A percentile compares a stretch with the other conserved stretches of the same genome.
Conservation (phyloP, 2,113 vertebrate genomes). For the Ophthalmolycus amberensis region DNA sequence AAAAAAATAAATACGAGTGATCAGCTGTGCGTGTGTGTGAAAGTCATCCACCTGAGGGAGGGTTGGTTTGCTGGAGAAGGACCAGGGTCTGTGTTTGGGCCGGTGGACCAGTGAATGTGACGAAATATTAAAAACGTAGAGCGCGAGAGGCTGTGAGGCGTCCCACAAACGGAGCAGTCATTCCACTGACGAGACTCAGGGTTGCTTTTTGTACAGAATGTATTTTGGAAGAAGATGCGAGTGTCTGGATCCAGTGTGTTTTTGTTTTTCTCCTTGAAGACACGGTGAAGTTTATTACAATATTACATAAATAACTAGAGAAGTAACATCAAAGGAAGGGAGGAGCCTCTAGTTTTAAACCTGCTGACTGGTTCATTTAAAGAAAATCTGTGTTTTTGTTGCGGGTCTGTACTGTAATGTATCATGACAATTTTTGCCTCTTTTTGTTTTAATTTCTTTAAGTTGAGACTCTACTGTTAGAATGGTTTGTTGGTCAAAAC, state of each 20-base stretch:
- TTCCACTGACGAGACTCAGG: slow-evolving; percentile 76
- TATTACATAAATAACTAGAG: not conserved
- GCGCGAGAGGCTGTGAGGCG: not conserved
- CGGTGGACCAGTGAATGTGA: slow-evolving; percentile 25
- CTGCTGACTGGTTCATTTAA: not conserved
- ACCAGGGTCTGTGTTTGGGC: slow-evolving; percentile 24
- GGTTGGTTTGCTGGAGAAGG: slow-evolving; percentile 21
- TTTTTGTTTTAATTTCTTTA: slow-evolving; percentile 5
- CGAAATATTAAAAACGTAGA: not conserved
- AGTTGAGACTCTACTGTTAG: not conserved
- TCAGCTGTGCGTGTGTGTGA: slow-evolving; percentile 6
- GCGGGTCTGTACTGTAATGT: not conserved
- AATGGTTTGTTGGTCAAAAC: not conserved
- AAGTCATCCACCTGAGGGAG: slow-evolving; percentile 18
- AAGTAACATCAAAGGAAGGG: not conserved
- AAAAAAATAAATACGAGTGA: slow-evolving; percentile 8
- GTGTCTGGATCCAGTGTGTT: not conserved
- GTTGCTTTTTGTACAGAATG: slow-evolving; percentile 69
- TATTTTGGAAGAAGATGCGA: slow-evolving; percentile 43
- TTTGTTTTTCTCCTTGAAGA: slow-evolving; percentile 15
- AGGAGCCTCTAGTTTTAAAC: slow-evolving; percentile 6
- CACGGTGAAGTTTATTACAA: not conserved
- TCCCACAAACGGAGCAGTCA: slow-evolving; percentile 18
- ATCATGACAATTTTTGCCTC: not conserved
- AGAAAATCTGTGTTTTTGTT: not conserved